phyloP scores from a whole-genome alignment of 2,797 vertebrate species.

The Pangasius krempfi region DNA sequence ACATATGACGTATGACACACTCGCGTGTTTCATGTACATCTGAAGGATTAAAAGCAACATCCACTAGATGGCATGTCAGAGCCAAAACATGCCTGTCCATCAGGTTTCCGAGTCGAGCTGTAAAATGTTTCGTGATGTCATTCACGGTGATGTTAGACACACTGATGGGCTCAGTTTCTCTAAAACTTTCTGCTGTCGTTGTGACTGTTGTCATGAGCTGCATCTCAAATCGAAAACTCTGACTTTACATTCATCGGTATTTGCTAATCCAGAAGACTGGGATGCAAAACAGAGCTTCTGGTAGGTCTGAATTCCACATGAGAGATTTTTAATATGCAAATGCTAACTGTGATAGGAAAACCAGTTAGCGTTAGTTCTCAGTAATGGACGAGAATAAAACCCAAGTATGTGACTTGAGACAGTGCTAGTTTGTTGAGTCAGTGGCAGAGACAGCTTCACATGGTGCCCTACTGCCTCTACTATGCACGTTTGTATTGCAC shows the following conservation, averaged over 20 bases:
- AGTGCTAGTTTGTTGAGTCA: too few species aligned
- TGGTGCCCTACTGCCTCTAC: too few species aligned
- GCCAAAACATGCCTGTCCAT: neutral
- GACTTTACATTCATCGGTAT: too few species aligned
- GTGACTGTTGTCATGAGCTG: neutral
- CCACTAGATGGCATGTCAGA: neutral
- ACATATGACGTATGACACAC: neutral
- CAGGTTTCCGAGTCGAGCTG: too few species aligned
- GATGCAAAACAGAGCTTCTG: neutral
- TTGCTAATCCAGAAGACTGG: too few species aligned
- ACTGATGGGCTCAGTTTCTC: neutral
- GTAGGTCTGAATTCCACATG: neutral
- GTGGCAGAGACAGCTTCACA: too few species aligned
- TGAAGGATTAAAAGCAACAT: neutral
- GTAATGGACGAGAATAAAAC: too few species aligned
- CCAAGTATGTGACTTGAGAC: too few species aligned
- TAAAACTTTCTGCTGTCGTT: neutral
- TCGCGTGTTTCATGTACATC: too few species aligned
- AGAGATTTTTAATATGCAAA: neutral
- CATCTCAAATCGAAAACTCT: too few species aligned
- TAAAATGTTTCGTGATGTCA: neutral
- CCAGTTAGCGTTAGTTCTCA: too few species aligned
- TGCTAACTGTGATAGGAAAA: neutral
- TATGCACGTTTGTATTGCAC: too few species aligned
- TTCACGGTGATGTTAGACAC: neutral